phyloP scores from a whole-genome alignment of 2,888 invertebrate species.

The Chelonus formosanus region DNA sequence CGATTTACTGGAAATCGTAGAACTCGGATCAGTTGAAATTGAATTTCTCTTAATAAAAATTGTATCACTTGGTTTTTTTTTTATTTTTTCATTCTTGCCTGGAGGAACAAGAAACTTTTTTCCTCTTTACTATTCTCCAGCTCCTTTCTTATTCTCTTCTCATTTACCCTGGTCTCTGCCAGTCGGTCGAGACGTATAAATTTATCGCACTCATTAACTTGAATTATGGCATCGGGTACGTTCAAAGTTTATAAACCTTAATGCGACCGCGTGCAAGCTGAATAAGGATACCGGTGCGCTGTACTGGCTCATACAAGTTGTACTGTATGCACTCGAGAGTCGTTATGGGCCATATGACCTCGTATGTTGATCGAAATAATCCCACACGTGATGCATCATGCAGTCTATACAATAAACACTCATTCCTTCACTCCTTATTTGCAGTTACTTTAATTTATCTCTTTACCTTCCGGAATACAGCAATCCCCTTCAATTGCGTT shows the following conservation, averaged over 20 bases:
- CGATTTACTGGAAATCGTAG: constrained; percentile 56
- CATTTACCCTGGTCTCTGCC: constrained; percentile 40
- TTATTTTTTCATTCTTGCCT: constrained; percentile 26
- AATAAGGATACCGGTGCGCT: constrained; percentile 40
- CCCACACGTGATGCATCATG: constrained; percentile 22
- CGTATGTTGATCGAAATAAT: constrained; percentile 24
- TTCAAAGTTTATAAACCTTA: constrained; percentile 56
- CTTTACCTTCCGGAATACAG: neutral
- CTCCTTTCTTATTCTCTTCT: constrained; percentile 24
- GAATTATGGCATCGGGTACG: constrained; percentile 52
- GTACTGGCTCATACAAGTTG: constrained; percentile 23
- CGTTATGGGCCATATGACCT: constrained; percentile 20
- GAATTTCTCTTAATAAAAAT: constrained; percentile 60
- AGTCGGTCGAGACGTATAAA: constrained; percentile 53
- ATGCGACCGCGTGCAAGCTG: constrained; percentile 45
- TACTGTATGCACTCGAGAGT: constrained; percentile 14
- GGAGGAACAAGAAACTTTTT: constrained; percentile 1
- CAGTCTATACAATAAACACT: constrained; percentile 7
- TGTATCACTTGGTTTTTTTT: constrained; percentile 43
- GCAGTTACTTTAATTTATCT: constrained; percentile 8
- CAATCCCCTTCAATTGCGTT: constrained; percentile 13
- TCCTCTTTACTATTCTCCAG: constrained; percentile 30
- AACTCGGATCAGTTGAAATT: constrained; percentile 53
- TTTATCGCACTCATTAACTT: constrained; percentile 56
- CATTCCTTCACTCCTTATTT: constrained; percentile 14